Evolutionary conservation across 35 echinoderm and acorn worm genomes (phyloP).

Genomic region (Nesometra sesokonis): DNA sequence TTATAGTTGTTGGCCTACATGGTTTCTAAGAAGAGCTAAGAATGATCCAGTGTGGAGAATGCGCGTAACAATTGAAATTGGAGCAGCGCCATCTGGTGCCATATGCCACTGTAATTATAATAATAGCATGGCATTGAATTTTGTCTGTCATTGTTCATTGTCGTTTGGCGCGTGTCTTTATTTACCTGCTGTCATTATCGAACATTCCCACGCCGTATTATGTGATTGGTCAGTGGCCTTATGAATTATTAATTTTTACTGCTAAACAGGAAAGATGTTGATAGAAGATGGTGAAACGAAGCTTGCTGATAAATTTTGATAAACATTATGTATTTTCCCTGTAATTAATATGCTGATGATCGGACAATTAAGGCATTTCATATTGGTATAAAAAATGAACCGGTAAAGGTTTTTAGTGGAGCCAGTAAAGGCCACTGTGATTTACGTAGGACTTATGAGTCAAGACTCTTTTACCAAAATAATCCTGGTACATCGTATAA

Average conservation of each 20-base stretch:
- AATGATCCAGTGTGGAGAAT: no score
- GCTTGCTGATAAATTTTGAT: not conserved
- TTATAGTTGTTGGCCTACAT: no score
- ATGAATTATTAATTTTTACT: not conserved
- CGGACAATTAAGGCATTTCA: not conserved
- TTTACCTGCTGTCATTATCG: not conserved
- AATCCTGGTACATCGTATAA: not conserved
- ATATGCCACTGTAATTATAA: no score
- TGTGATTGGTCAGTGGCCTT: not conserved
- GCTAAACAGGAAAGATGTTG: not conserved
- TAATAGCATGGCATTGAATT: not conserved
- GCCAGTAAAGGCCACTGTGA: not conserved
- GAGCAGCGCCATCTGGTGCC: no score
- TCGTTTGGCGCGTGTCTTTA: not conserved
- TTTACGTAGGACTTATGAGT: not conserved
- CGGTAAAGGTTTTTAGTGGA: not conserved
- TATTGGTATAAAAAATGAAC: not conserved
- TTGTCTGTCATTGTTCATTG: not conserved
- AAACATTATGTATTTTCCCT: not conserved
- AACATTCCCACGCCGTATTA: not conserved
- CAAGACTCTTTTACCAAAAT: not conserved
- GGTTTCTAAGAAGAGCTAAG: no score
- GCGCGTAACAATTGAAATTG: no score
- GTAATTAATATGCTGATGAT: slow-evolving; percentile 1
- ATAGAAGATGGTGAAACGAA: not conserved